These are phyloP conservation scores for Rhinogobio ventralis DNA, from an alignment of 2,797 vertebrate genomes.

Conservation along the genomic window DNA sequence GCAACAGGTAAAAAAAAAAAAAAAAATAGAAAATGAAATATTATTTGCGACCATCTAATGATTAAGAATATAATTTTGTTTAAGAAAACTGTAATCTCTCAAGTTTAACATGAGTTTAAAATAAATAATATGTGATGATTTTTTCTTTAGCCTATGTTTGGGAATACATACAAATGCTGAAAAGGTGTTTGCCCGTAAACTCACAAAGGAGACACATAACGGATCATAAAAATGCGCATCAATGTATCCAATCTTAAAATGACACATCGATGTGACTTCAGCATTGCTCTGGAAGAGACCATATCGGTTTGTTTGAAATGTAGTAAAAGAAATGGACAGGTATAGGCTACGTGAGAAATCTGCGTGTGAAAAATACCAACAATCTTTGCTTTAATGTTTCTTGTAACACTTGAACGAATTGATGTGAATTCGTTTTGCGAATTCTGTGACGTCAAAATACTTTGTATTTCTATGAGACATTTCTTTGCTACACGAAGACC, in stretches of 20 bases:
- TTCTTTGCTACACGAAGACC: neutral
- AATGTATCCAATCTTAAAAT: neutral
- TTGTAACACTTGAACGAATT: neutral
- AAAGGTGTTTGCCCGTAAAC: neutral
- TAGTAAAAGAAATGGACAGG: neutral
- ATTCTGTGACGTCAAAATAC: neutral
- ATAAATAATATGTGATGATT: neutral
- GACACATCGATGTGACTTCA: neutral
- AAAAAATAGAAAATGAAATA: neutral
- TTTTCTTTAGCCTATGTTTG: neutral
- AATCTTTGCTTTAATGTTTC: neutral
- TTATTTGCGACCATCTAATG: neutral
- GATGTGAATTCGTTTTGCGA: slow-evolving; percentile 17
- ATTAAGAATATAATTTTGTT: neutral
- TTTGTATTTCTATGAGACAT: neutral
- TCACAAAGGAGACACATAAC: neutral
- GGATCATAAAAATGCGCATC: neutral
- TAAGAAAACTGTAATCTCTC: neutral
- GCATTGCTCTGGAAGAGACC: neutral
- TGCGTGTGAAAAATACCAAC: neutral
- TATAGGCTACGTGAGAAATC: neutral
- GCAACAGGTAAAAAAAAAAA: neutral
- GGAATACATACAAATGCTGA: neutral
- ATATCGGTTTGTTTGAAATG: neutral
- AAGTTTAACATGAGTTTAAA: neutral